Base-by-base conservation (phyloP, 2,797 vertebrate genomes). In the Hylomyscus alleni region DNA sequence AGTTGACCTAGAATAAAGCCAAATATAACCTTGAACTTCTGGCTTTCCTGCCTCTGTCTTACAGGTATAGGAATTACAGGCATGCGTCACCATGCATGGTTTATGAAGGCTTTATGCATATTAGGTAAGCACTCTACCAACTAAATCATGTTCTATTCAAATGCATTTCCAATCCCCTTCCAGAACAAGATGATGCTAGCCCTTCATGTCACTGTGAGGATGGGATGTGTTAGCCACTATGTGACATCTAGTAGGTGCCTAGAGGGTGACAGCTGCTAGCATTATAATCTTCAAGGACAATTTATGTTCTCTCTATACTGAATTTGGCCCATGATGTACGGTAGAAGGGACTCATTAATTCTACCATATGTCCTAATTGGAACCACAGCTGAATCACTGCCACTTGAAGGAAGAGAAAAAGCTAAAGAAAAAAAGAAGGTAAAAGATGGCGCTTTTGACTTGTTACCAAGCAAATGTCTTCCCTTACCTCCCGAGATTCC, bases 281-380 rank as follows among this genome's bases (percentile, higher is more conserved):
- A 31, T 60, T 31, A 90, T 52, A 87, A 58, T 56, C 84, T 60
- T 75, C 92, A 90, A 95, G 82, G 83, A 83, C 44, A 92, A 69
- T 37, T 54, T 95, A 84, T 72, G 94, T 95, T 88, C 76, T 83
- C 54, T 95, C 86, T 47, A 58, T 26, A 20, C 89, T 94, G 90
- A 97, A 96, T 92, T 83, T 86, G 91, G 92, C 96, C 1, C 5
- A 52, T 62, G 44, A 40, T 5, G 24, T 31, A 60, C 0, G 13
- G 90, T 92, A n/a, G 90, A 95, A 78, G 81, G 92, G 85, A 96
- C 78, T 90, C 12, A 37, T 80, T 94, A 84, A 77, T 77, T 93
- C 93, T 67, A 91, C 96, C 96, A 96, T 95, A 95, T 97, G 92
- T 94, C 93, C 87, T 95, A 31, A 85, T 78, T 96, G 93, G 96